phyloP scores from a whole-genome alignment of 2,888 invertebrate genomes.

The Calameuta pallipes region DNA sequence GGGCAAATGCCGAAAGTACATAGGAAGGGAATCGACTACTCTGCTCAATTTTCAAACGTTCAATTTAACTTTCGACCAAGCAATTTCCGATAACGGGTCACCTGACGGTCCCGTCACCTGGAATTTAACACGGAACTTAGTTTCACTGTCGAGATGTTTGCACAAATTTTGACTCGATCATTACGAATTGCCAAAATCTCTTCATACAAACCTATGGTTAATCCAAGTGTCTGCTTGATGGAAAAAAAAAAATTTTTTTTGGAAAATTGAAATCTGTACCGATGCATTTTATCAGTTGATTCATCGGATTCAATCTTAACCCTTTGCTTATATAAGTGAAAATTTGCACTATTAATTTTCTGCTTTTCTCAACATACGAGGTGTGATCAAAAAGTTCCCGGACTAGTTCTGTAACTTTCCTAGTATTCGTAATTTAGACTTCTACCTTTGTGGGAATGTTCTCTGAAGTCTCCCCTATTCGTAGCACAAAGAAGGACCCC shows the following conservation, averaged over 20 bases:
- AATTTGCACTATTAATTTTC: no score
- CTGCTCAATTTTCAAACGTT: slow-evolving; percentile 17
- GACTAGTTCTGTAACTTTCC: no score
- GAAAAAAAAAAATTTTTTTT: not conserved
- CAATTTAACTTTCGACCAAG: slow-evolving; percentile 19
- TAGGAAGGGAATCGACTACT: not conserved
- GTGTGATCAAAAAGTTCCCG: no score
- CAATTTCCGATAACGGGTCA: slow-evolving; percentile 15
- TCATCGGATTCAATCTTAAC: not conserved
- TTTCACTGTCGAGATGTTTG: slow-evolving; percentile 25
- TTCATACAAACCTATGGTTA: not conserved
- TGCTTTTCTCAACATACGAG: no score
- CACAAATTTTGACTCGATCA: slow-evolving; percentile 23
- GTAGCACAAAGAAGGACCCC: no score
- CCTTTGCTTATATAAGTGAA: no score
- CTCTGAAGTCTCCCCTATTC: no score
- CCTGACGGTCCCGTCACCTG: slow-evolving; percentile 4
- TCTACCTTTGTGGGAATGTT: no score
- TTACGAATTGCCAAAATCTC: not conserved
- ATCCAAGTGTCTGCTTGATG: not conserved
- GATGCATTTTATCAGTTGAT: no score
- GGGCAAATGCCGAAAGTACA: not conserved
- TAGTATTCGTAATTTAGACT: no score
- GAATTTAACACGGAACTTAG: not conserved
- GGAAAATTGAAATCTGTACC: no score